Conservation (phyloP, 2,888 invertebrate species). For the Polyommatus iphigenia region DNA sequence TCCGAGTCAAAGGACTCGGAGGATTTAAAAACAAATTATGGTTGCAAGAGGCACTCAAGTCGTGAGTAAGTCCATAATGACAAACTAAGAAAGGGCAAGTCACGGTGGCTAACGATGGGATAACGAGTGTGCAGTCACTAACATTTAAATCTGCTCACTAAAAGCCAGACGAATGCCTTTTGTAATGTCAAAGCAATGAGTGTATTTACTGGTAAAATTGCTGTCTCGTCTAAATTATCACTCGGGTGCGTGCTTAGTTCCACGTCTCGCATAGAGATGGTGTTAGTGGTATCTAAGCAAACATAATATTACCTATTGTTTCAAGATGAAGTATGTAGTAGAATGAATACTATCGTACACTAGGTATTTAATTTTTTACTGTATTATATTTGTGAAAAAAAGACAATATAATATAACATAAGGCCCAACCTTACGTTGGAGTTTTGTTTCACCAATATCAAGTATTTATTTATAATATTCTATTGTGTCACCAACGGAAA, state of each 20-base stretch:
- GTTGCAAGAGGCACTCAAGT: constrained; percentile 63
- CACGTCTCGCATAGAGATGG: constrained; percentile 5
- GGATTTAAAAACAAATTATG: constrained; percentile 76
- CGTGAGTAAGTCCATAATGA: constrained; percentile 53
- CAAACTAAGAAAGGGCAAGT: constrained; percentile 64
- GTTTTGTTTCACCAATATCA: background rate
- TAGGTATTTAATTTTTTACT: too few species aligned
- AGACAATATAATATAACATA: background rate
- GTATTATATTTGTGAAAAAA: too few species aligned
- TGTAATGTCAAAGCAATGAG: constrained; percentile 43
- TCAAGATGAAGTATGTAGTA: background rate
- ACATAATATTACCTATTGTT: background rate
- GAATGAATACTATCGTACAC: too few species aligned
- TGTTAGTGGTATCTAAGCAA: background rate
- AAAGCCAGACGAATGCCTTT: constrained; percentile 43
- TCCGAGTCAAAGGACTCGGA: constrained; percentile 38
- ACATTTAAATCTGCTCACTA: constrained; percentile 50
- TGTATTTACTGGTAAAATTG: constrained; percentile 43
- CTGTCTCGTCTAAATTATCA: constrained; percentile 37
- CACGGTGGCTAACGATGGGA: constrained; percentile 66
- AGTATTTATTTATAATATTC: background rate
- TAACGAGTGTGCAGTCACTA: constrained; percentile 46
- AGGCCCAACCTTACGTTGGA: background rate
- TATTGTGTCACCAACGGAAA: background rate
- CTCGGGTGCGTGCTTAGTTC: background rate